Base-by-base conservation (phyloP, 2,797 vertebrate genomes). In the Diplodus puntazzo region DNA sequence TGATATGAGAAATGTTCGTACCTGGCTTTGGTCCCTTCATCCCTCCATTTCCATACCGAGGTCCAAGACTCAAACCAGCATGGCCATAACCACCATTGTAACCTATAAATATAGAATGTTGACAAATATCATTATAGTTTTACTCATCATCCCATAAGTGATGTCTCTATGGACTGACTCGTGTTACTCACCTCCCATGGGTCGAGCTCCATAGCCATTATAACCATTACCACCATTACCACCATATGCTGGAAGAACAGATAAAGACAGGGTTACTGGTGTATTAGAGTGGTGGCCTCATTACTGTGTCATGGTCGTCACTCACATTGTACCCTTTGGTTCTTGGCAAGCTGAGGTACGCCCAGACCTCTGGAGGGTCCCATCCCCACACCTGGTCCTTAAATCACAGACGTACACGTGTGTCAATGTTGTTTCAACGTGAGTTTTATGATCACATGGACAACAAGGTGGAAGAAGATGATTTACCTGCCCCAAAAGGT, bases 1-100 rank as follows among this genome's bases (percentile, higher is more conserved):
- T 9, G 17, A 27, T 39, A 49, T 27, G 20, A 12, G 4, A 0
- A 1, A 18, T 25, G 11, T 9, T 50, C 8, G 2, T 57, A 94
- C 94, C 92, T 84, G 63, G 74, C 43, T 82, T 86, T 0, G 82
- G 92, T 46, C 92, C 92, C 72, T 93, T 94, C 64, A 86, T 84
- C 50, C 89, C 89, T 52, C 84, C 82, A 59, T 91, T 89, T 75
- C 87, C 87, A 79, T 80, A 83, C 11, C 23, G 81, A 82, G 80
- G 66, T 34, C 90, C 89, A 34, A 88, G 73, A 73, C 75, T 74
- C 55, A 85, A 62, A 68, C 90, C 92, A 64, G 89, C 71, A 6
- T 54, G 62, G 14, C 89, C 85, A 79, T 89, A 87, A 55, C 85
- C 89, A 5, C 83, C 88, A 62, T 30, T 82, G 20, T 83, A 83